Conservation (phyloP, 2,113 vertebrate species). For the Gymnorhina tibicen region DNA sequence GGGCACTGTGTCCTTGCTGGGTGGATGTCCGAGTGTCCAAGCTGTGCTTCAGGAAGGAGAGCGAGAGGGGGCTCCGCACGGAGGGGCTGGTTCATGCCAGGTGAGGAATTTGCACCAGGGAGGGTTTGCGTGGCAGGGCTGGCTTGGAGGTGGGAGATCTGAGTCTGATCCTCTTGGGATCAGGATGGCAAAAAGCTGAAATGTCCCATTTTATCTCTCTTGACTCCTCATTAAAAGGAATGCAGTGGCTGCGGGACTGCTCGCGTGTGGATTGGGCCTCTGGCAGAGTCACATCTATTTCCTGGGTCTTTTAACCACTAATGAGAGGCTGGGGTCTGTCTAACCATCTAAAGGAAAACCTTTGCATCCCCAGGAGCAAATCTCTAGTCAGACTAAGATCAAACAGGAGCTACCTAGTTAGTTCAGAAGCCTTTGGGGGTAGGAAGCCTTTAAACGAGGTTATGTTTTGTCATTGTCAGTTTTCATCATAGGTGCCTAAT, state of each 20-base stretch:
- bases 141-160: background rate
- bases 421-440: slow-evolving; percentile 23
- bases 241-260: background rate
- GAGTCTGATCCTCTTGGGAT: background rate
- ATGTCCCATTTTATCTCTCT: background rate
- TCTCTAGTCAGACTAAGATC: background rate
- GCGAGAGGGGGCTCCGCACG: rapidly evolving
- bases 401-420: slow-evolving; percentile 28
- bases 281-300: slow-evolving; percentile 6
- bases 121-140: background rate
- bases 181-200: background rate
- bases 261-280: rapidly evolving
- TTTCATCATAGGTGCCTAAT: background rate
- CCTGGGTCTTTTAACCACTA: slow-evolving; percentile 11
- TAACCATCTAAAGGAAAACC: background rate
- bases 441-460: background rate
- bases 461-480: background rate
- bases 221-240: background rate
- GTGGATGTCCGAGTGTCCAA: background rate
- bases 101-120: background rate
- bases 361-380: slow-evolving; percentile 9
- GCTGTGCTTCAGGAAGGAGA: background rate
- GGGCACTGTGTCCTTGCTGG: background rate
- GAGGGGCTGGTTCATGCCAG: background rate
- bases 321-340: background rate